Conservation (phyloP, 2,113 vertebrate species). For the Cyprinodon brontotheroides region DNA sequence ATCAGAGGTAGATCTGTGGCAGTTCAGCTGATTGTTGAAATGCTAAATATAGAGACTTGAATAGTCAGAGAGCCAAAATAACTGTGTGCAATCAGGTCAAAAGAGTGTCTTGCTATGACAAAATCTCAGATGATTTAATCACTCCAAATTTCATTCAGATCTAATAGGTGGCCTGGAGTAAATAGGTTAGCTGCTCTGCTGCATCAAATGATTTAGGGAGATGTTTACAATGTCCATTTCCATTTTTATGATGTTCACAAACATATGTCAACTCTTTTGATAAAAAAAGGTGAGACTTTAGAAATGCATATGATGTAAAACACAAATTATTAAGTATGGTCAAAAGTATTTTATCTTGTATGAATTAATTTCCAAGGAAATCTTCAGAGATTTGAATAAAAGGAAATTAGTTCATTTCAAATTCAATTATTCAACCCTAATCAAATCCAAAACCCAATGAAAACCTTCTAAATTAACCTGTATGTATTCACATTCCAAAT, state of each 20-base stretch:
- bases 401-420: too few relatives aligned
- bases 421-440: too few relatives aligned
- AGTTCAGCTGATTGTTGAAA: slow-evolving; percentile 25
- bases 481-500: too few relatives aligned
- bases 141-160: slow-evolving; percentile 2
- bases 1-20: slow-evolving; percentile 20
- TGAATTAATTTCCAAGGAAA: too few relatives aligned
- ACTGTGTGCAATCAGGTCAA: slow-evolving; percentile 12
- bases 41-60: slow-evolving; percentile 30
- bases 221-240: neutral
- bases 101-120: neutral
- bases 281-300: neutral
- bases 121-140: slow-evolving; percentile 4
- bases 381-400: too few relatives aligned
- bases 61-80: slow-evolving; percentile 24
- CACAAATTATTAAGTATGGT: neutral
- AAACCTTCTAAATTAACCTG: too few relatives aligned
- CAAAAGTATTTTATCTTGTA: too few relatives aligned
- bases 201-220: slow-evolving; percentile 2
- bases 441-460: too few relatives aligned
- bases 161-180: slow-evolving; percentile 2
- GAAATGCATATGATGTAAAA: neutral
- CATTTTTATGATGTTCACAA: neutral
- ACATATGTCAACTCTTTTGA: slow-evolving; percentile 1
- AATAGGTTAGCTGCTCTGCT: slow-evolving; percentile 12